Percentiles rank a stretch among this genome's conserved stretches.
Evolutionary conservation across 1,140 invertebrate genomes (phyloP).

Genomic region (Laupala kohalensis): DNA sequence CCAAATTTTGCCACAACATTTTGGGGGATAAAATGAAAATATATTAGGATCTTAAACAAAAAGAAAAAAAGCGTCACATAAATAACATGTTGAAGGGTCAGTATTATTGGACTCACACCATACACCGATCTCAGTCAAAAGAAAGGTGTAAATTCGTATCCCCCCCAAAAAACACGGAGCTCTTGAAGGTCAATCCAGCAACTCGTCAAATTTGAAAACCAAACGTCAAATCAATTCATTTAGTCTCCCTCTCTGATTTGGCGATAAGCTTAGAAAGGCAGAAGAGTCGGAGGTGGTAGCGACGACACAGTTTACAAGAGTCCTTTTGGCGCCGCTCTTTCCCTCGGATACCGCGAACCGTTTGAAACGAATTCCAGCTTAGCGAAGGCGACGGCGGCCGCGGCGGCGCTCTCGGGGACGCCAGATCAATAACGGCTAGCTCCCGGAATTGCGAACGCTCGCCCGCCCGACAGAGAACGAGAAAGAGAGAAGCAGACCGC

Average conservation of each 20-base stretch:
- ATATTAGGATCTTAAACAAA: too few species aligned
- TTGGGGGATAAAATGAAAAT: too few species aligned
- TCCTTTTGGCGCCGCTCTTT: neutral
- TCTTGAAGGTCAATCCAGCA: too few species aligned
- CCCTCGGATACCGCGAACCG: too few species aligned
- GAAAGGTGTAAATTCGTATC: too few species aligned
- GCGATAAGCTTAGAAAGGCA: neutral
- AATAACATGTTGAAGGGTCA: too few species aligned
- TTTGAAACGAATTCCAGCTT: constrained; percentile 5
- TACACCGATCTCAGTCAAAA: too few species aligned
- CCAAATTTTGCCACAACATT: too few species aligned
- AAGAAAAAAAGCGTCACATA: too few species aligned
- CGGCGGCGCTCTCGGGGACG: neutral
- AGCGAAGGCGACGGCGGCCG: neutral
- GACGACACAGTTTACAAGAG: neutral
- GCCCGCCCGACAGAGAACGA: neutral
- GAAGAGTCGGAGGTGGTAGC: neutral
- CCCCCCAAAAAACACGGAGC: too few species aligned
- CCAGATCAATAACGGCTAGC: constrained; percentile 1
- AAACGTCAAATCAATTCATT: neutral
- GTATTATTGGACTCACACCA: too few species aligned
- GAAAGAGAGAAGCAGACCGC: constrained; percentile 1
- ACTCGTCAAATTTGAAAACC: too few species aligned
- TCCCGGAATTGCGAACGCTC: neutral
- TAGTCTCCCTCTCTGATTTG: neutral